Conservation (phyloP, 2,888 invertebrate species). For the Ectropis crepuscularia region DNA sequence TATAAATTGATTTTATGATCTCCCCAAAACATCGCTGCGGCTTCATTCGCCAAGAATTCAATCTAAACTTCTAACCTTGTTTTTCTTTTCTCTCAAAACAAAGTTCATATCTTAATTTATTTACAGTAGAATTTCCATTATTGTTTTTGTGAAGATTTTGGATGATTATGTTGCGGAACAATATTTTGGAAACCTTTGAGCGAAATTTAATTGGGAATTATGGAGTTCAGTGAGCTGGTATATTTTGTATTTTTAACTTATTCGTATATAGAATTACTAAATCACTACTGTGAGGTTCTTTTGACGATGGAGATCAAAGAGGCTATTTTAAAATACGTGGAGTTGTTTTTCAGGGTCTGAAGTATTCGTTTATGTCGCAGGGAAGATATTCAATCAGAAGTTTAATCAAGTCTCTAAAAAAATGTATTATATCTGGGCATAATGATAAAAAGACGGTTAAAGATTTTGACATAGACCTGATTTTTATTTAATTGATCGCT, state of each 20-base stretch:
- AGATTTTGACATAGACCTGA: too few species aligned
- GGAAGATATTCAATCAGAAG: too few species aligned
- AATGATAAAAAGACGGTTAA: too few species aligned
- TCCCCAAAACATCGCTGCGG: slow-evolving; percentile 30
- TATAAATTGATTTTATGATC: slow-evolving; percentile 33
- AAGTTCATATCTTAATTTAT: slow-evolving; percentile 45
- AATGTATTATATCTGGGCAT: too few species aligned
- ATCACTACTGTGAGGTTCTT: too few species aligned
- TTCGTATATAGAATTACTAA: too few species aligned
- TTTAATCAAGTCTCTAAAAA: too few species aligned
- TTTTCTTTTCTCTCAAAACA: slow-evolving; percentile 37
- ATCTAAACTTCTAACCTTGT: slow-evolving; percentile 41
- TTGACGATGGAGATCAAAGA: too few species aligned
- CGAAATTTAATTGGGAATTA: slow-evolving; percentile 13
- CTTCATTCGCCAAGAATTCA: slow-evolving; percentile 39
- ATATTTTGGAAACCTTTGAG: slow-evolving; percentile 16
- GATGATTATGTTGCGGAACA: slow-evolving; percentile 23
- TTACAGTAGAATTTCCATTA: slow-evolving; percentile 38
- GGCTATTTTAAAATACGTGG: too few species aligned
- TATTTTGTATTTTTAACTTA: background rate
- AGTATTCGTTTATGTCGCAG: too few species aligned
- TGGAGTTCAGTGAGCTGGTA: slow-evolving; percentile 1
- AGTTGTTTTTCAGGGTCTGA: too few species aligned
- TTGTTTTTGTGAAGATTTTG: slow-evolving; percentile 40
- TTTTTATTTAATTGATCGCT: too few species aligned